Evolutionary conservation across 1,140 invertebrate genomes (phyloP), one percentile per base, ranked within the genome.

Genomic region (Drosophila trapezifrons): DNA sequence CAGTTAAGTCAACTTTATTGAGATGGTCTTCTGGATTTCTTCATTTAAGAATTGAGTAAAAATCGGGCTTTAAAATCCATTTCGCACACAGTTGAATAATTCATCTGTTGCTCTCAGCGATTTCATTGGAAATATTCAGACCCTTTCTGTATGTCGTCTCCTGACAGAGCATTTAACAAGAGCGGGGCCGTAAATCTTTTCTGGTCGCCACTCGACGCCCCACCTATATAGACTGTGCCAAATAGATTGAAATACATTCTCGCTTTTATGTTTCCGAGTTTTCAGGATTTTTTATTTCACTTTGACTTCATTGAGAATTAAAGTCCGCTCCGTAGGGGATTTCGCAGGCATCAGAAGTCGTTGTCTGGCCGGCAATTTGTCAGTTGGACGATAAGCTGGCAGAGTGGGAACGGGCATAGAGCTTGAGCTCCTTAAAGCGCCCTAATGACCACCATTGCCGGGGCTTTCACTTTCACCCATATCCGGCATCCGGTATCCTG

Each of bases 231-330:
- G 62, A 71, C 78, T 72, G 66, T 46, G 43, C 43, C 73, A 78
- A 79, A 86, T 82, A 86, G 83, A 86, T 82, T 79, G 79, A 76
- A 82, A 86, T 86, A 87, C 79, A 87, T 86, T 87, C 87, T 87
- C 78, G 78, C 77, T 70, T 56, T 51, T 59, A 35, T 66, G 13
- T 73, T 72, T 55, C 40, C 67, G 66, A 59, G 42, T 38, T 45
- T 55, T 32, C 62, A 22, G 54, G 18, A 42, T 57, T 76, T 77
- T 62, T 47, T 49, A 67, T 59, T 58, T 67, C 20, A 22, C 37
- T 70, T 52, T 18, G 65, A 77, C 58, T 86, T 64, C 78, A 81
- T 78, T 37, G 69, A 40, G 67, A 71, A 57, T 71, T 71, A 71
- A 71, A 71, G 52, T 71, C 64, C 13, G 40, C 65, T 32, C 45